Conservation (phyloP, 1,140 invertebrate species). For the Calosoma granatense region DNA sequence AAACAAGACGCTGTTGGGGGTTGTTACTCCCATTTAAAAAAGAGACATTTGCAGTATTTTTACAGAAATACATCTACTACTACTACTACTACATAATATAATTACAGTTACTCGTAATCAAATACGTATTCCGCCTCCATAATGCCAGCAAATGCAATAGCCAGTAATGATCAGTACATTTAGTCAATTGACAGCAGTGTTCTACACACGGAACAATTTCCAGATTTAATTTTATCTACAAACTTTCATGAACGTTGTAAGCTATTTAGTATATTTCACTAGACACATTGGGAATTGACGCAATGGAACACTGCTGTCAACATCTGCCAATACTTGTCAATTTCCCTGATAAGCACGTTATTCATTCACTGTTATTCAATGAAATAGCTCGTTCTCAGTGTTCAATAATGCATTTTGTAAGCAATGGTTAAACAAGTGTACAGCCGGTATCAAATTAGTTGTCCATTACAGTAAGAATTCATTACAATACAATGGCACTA, state of each 20-base stretch:
- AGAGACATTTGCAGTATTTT: neutral
- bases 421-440: neutral
- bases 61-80: neutral
- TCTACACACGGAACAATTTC: too few relatives aligned
- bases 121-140: neutral
- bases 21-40: neutral
- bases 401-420: neutral
- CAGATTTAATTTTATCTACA: too few relatives aligned
- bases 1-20: neutral
- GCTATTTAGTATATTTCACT: too few relatives aligned
- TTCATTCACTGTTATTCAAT: neutral
- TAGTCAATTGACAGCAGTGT: too few relatives aligned
- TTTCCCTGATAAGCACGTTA: neutral
- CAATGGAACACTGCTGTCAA: too few relatives aligned
- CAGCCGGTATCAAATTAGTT: neutral
- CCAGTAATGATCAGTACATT: too few relatives aligned
- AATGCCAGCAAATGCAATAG: too few relatives aligned
- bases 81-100: neutral
- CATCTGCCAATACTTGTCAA: neutral
- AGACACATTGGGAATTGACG: too few relatives aligned
- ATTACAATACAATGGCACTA: too few relatives aligned
- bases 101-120: neutral
- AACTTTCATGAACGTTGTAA: too few relatives aligned
- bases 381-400: neutral
- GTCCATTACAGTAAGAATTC: too few relatives aligned